Evolutionary conservation across 2,888 invertebrate species (phyloP).

Genomic region (Cyclophora albipunctata): DNA sequence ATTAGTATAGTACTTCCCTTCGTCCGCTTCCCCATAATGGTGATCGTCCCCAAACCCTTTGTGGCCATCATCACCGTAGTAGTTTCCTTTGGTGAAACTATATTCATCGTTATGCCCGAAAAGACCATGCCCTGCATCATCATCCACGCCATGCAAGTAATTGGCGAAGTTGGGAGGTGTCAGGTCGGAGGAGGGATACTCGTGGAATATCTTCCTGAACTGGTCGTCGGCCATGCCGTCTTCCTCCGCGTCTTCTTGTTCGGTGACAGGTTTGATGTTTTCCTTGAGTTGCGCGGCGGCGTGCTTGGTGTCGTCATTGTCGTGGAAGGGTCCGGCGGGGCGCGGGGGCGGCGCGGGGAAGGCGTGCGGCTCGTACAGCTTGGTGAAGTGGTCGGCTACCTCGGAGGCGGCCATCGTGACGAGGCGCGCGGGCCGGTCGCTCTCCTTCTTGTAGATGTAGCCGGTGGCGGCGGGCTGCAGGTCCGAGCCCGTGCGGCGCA

Average conservation of each 20-base stretch:
- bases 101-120: no score
- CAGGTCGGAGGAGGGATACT: constrained; percentile 43
- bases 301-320: constrained; percentile 37
- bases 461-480: constrained; percentile 76
- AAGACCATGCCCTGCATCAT: no score
- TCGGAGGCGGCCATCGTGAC: constrained; percentile 63
- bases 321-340: constrained; percentile 41
- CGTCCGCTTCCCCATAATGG: constrained; percentile 70
- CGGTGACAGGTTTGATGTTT: constrained; percentile 53
- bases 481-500: constrained; percentile 73
- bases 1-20: constrained; percentile 71
- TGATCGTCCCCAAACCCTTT: constrained; percentile 68
- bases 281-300: constrained; percentile 38
- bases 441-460: constrained; percentile 71
- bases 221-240: constrained; percentile 52
- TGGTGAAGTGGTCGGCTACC: constrained; percentile 58
- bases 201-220: constrained; percentile 45
- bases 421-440: constrained; percentile 62
- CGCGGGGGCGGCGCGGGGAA: constrained; percentile 42
- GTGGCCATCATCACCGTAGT: constrained; percentile 39
- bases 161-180: constrained; percentile 35
- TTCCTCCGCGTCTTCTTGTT: constrained; percentile 40
- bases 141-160: constrained; percentile 36
- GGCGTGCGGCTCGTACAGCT: constrained; percentile 49
- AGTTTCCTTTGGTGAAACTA: no score